Evolutionary conservation across 2,888 invertebrate genomes (phyloP).

Genomic region (Drosophila gaucha): DNA sequence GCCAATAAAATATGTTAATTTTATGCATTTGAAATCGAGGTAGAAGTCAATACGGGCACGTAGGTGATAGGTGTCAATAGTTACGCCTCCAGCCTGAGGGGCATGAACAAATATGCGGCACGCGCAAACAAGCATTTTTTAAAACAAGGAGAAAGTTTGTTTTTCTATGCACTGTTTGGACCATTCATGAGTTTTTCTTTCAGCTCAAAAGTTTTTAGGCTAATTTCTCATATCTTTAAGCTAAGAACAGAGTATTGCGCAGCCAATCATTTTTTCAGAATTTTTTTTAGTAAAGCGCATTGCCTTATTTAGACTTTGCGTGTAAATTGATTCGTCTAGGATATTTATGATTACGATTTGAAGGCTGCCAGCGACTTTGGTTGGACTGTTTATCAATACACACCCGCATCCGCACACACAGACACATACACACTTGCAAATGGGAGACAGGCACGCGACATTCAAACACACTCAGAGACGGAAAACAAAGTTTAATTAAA

Average conservation of each 20-base stretch:
- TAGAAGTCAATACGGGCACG: conserved; percentile 47
- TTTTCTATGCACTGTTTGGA: no score
- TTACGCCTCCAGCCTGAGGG: conserved; percentile 1
- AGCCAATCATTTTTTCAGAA: no score
- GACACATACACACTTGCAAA: not conserved
- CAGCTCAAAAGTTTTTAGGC: no score
- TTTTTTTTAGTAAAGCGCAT: no score
- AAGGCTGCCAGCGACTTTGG: conserved; percentile 8
- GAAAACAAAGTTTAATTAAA: conserved; percentile 68
- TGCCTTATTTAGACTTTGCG: conserved; percentile 46
- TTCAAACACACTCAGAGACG: not conserved
- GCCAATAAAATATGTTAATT: conserved; percentile 64
- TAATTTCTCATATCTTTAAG: no score
- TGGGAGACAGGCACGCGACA: conserved; percentile 7
- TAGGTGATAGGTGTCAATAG: conserved; percentile 39
- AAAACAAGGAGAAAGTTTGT: no score
- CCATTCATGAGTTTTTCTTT: no score
- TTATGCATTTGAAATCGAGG: conserved; percentile 34
- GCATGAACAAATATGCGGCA: not conserved
- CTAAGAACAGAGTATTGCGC: not conserved
- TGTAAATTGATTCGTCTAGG: conserved; percentile 61
- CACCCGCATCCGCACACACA: conserved; percentile 26
- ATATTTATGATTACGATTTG: conserved; percentile 58
- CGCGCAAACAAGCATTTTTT: conserved; percentile 18
- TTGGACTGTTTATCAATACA: conserved; percentile 25